A percentile compares a stretch with the other conserved stretches of the same genome.
phyloP scores from a whole-genome alignment of 2,797 vertebrate genomes.

The Bradypodion ventrale region DNA sequence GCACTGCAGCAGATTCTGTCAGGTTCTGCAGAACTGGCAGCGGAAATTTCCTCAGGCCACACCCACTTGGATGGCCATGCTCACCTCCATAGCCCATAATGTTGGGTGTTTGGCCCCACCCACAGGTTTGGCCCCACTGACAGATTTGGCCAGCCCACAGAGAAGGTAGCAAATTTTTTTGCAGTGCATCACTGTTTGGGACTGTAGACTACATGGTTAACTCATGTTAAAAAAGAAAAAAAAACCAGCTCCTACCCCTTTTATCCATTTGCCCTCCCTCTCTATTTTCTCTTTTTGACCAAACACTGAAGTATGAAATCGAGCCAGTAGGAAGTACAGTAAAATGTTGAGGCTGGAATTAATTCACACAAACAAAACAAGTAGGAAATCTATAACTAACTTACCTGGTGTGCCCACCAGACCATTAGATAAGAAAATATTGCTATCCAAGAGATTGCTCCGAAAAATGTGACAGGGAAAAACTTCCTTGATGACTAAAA shows the following conservation, averaged over 20 bases:
- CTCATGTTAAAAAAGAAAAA: not conserved
- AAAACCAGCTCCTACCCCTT: not conserved
- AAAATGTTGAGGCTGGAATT: slow-evolving; percentile 14
- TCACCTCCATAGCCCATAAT: too few relatives aligned
- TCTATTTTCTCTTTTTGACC: too few relatives aligned
- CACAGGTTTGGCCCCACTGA: too few relatives aligned
- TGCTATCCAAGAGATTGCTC: slow-evolving; percentile 94
- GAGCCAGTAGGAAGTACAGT: not conserved
- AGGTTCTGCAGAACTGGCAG: too few relatives aligned
- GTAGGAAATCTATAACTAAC: slow-evolving; percentile 27
- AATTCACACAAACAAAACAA: slow-evolving; percentile 24
- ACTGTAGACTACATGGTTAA: not conserved
- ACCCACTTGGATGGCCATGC: too few relatives aligned
- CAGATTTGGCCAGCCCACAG: too few relatives aligned
- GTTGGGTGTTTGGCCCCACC: too few relatives aligned
- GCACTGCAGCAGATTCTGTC: too few relatives aligned
- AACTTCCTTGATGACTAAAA: slow-evolving; percentile 85
- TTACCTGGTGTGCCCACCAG: slow-evolving; percentile 99
- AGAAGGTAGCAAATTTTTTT: too few relatives aligned
- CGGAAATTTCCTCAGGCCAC: too few relatives aligned
- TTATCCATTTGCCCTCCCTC: not conserved
- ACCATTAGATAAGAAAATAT: slow-evolving; percentile 98
- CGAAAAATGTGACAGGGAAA: slow-evolving; percentile 91
- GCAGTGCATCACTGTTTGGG: too few relatives aligned
- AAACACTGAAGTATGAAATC: not conserved